Evolutionary conservation across 2,888 invertebrate genomes (phyloP).

Genomic region (Neuroscelio doddi): DNA sequence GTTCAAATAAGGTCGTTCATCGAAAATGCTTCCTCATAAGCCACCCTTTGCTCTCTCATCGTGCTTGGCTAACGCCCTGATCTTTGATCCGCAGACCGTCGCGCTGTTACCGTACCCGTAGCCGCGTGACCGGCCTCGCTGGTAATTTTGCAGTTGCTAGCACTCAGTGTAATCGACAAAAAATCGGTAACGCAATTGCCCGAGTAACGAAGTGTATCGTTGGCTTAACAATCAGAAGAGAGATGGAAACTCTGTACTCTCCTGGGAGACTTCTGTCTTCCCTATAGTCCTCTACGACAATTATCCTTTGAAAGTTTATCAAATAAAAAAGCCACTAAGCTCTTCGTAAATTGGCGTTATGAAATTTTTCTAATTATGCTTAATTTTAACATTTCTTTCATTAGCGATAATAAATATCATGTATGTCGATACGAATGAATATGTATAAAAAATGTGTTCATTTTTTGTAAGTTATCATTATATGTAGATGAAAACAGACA

Average conservation of each 20-base stretch:
- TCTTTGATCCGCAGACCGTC: conserved; percentile 56
- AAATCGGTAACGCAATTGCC: conserved; percentile 59
- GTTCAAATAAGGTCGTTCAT: conserved; percentile 29
- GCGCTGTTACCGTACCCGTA: conserved; percentile 48
- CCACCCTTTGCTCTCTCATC: conserved; percentile 17
- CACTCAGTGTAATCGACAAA: conserved; percentile 47
- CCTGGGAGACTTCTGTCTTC: conserved; percentile 1
- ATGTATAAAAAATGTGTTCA: no score
- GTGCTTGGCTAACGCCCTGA: conserved; percentile 45
- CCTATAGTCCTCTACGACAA: background rate
- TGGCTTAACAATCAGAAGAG: background rate
- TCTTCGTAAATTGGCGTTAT: no score
- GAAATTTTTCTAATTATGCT: no score
- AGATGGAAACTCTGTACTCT: background rate
- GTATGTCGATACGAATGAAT: no score
- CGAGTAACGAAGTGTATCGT: conserved; percentile 58
- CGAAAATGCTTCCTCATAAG: conserved; percentile 19
- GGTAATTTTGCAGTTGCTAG: conserved; percentile 51
- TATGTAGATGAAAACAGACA: no score
- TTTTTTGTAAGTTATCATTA: no score
- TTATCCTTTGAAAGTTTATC: background rate
- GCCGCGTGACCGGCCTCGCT: conserved; percentile 34
- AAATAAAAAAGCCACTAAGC: no score
- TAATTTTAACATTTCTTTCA: no score
- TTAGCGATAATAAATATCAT: no score